Percentiles rank a stretch among this genome's conserved stretches.
Evolutionary conservation across 2,797 vertebrate species (phyloP).

Genomic region (Poecilia velifera): DNA sequence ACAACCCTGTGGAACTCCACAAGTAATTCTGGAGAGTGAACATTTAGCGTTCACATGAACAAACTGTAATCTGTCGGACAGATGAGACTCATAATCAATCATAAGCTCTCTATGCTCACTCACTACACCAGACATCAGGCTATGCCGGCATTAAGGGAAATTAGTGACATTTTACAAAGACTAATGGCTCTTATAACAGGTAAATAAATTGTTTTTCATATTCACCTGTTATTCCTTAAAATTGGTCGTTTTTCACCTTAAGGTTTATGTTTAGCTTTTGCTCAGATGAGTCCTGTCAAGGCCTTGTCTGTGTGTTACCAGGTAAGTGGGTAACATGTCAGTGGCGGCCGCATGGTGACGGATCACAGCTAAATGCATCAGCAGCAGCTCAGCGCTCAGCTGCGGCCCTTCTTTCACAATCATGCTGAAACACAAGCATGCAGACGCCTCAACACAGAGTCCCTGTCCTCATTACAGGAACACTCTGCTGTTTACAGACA

Average conservation of each 20-base stretch:
- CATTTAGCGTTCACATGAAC: too few species aligned
- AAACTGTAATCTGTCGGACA: too few species aligned
- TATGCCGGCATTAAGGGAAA: neutral
- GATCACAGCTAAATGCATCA: slow-evolving; percentile 34
- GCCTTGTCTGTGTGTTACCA: slow-evolving; percentile 20
- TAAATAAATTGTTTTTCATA: neutral
- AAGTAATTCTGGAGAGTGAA: too few species aligned
- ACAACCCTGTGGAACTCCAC: too few species aligned
- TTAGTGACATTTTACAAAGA: neutral
- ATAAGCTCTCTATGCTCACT: neutral
- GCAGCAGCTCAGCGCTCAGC: slow-evolving; percentile 8
- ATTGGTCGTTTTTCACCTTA: neutral
- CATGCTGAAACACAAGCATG: slow-evolving; percentile 25
- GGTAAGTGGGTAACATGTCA: slow-evolving; percentile 52
- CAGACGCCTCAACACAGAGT: slow-evolving; percentile 22
- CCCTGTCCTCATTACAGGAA: neutral
- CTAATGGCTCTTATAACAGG: neutral
- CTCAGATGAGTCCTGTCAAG: slow-evolving; percentile 15
- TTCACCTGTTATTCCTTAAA: neutral
- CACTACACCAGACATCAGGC: neutral
- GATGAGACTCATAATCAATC: neutral
- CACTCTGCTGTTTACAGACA: neutral
- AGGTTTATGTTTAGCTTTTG: neutral
- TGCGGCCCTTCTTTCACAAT: slow-evolving; percentile 46
- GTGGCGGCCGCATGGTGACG: slow-evolving; percentile 21